Percentiles rank a stretch among this genome's conserved stretches.
Conservation (phyloP, 2,797 vertebrate genomes). For the Silurus aristotelis region DNA sequence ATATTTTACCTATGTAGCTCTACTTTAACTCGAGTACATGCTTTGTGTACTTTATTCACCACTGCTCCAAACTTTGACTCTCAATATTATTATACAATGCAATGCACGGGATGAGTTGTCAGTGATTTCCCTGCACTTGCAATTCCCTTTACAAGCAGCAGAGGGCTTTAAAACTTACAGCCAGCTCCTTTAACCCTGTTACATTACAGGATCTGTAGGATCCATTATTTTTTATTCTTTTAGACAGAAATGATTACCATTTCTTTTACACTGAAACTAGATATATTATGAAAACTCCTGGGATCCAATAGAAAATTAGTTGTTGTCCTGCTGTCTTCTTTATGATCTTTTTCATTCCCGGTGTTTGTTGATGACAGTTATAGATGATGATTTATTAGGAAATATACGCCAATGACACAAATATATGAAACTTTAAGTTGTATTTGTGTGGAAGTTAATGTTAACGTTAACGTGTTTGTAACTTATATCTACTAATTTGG, state of each 20-base stretch:
- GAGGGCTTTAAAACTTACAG: neutral
- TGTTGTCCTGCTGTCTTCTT: conserved; percentile 5
- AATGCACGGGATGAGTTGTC: neutral
- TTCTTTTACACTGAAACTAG: neutral
- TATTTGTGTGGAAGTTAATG: neutral
- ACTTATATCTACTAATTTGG: neutral
- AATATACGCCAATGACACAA: neutral
- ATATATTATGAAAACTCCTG: neutral
- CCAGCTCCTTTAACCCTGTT: neutral
- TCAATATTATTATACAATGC: neutral
- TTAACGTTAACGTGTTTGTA: too few species aligned
- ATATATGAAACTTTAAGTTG: neutral
- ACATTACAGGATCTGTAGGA: neutral
- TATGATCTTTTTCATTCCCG: neutral
- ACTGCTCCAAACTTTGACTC: too few species aligned
- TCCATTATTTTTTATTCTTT: neutral
- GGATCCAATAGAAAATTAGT: neutral
- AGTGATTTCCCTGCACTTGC: neutral
- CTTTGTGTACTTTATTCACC: too few species aligned
- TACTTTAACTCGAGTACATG: too few species aligned
- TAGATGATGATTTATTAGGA: neutral
- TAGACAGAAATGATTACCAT: neutral
- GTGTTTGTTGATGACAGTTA: neutral
- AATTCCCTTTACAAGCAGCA: conserved; percentile 2
- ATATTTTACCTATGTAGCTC: too few species aligned